Conservation (phyloP, 2,797 vertebrate species). For the Lacerta bilineata region DNA sequence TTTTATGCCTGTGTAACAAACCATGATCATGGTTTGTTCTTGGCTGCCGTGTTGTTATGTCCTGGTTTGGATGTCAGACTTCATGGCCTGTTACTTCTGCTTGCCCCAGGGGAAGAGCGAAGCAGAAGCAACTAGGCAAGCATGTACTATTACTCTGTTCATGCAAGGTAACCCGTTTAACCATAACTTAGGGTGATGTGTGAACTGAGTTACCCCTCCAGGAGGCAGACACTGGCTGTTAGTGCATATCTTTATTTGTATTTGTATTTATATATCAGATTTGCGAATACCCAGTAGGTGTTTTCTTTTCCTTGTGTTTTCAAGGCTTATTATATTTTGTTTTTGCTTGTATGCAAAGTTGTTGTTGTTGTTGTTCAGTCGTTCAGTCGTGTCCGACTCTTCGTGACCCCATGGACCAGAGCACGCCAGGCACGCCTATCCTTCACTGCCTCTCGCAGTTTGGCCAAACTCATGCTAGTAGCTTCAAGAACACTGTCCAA, state of each 20-base stretch:
- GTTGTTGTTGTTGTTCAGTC: no score
- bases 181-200: not conserved
- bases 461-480: no score
- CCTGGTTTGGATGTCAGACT: not conserved
- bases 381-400: no score
- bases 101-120: no score
- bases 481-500: no score
- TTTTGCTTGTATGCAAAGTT: not conserved
- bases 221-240: not conserved
- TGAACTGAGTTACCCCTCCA: not conserved
- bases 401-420: no score
- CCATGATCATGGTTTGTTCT: no score
- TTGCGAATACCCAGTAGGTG: slow-evolving; percentile 15
- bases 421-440: no score
- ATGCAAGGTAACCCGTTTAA: not conserved
- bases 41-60: not conserved
- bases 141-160: not conserved
- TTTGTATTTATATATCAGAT: not conserved
- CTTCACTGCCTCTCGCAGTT: no score
- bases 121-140: no score
- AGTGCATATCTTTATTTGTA: not conserved
- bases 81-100: no score
- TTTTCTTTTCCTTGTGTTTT: not conserved
- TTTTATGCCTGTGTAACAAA: no score
- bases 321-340: not conserved